A percentile compares a stretch with the other conserved stretches of the same genome.
These are phyloP conservation scores for Melinaea marsaeus DNA, from an alignment of 2,888 invertebrate genomes.

Conservation along the genomic window DNA sequence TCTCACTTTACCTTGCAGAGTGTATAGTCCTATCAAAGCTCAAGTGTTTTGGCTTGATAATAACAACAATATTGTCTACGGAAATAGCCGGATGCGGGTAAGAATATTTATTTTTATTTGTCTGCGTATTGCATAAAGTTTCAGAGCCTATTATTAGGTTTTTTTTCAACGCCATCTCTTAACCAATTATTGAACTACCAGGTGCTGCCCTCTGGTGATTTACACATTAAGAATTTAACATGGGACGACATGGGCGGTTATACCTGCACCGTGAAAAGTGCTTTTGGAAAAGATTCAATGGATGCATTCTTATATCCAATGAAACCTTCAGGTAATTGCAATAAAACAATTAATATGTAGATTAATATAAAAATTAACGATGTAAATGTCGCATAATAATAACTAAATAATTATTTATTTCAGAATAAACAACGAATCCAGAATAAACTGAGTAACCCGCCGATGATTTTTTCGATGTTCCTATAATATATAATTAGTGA, in stretches of 20 bases:
- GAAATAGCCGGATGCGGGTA: conserved; percentile 70
- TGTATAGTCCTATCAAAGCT: conserved; percentile 79
- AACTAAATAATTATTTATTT: conserved; percentile 21
- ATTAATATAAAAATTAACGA: too few species aligned
- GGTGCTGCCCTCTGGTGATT: conserved; percentile 85
- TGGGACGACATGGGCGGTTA: conserved; percentile 92
- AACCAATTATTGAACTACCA: conserved; percentile 33
- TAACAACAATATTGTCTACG: conserved; percentile 71
- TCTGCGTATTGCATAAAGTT: too few species aligned
- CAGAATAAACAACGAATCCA: conserved; percentile 30
- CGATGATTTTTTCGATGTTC: conserved; percentile 50
- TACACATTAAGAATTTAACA: conserved; percentile 82
- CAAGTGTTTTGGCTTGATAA: conserved; percentile 83
- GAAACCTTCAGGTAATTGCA: conserved; percentile 34
- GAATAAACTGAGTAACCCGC: conserved; percentile 49
- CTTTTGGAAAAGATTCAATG: conserved; percentile 78
- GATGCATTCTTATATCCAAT: conserved; percentile 87
- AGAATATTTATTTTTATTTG: not conserved
- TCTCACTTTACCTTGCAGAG: conserved; percentile 83
- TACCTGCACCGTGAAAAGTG: conserved; percentile 85
- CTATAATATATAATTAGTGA: conserved; percentile 37
- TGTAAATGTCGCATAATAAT: not conserved
- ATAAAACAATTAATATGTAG: not conserved
- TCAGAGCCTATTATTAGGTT: too few species aligned
- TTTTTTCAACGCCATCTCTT: not conserved